A percentile compares a stretch with the other conserved stretches of the same genome.
Conservation (phyloP, 2,888 invertebrate genomes). For the Ryuthela nishihirai region DNA sequence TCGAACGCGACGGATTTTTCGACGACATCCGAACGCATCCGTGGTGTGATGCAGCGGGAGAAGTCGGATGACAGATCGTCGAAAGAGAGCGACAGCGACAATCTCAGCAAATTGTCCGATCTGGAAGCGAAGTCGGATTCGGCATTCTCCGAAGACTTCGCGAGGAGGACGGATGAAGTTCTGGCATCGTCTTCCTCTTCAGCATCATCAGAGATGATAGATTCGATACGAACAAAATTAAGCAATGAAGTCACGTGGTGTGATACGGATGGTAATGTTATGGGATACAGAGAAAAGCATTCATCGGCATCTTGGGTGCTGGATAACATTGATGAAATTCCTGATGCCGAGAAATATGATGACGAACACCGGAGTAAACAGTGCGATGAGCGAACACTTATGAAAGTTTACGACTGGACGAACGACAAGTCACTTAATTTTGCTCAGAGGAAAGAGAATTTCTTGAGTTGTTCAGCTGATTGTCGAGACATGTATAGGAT, state of each 20-base stretch:
- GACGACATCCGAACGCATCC: constrained; percentile 23
- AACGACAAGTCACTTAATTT: constrained; percentile 15
- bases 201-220: constrained; percentile 17
- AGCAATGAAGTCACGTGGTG: constrained; percentile 2
- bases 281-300: background rate
- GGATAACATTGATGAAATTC: constrained; percentile 31
- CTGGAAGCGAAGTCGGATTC: constrained; percentile 23
- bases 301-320: constrained; percentile 11
- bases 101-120: constrained; percentile 30
- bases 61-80: constrained; percentile 33
- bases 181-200: constrained; percentile 27
- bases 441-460: constrained; percentile 14
- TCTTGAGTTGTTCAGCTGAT: constrained; percentile 20
- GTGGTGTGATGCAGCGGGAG: constrained; percentile 31
- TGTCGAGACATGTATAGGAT: constrained; percentile 27
- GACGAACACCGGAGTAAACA: no score
- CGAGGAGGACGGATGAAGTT: constrained; percentile 8
- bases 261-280: background rate
- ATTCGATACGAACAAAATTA: constrained; percentile 9
- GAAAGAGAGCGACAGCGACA: constrained; percentile 34
- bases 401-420: background rate
- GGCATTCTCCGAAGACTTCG: constrained; percentile 19
- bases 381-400: background rate
- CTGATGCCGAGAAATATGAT: no score
- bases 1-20: constrained; percentile 33